phyloP scores from a whole-genome alignment of 2,113 vertebrate species.

The Lethenteron camtschaticum region DNA sequence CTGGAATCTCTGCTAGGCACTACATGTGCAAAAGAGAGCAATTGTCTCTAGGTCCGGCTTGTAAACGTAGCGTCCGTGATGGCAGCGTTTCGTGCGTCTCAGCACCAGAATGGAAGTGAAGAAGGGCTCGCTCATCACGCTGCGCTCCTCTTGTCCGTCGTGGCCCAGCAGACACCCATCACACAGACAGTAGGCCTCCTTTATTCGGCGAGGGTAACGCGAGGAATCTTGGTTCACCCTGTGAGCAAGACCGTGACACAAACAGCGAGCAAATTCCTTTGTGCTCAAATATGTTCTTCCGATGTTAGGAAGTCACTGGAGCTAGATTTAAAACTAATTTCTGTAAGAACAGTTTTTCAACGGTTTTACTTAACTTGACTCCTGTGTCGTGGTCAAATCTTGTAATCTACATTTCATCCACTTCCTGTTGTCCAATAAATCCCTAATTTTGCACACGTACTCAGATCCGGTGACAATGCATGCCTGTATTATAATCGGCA shows the following conservation, averaged over 20 bases:
- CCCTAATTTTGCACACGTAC: too few relatives aligned
- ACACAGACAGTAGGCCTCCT: slow-evolving; percentile 10
- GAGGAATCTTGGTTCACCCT: slow-evolving; percentile 6
- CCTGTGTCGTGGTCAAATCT: too few relatives aligned
- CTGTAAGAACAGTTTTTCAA: too few relatives aligned
- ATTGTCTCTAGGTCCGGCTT: slow-evolving; percentile 8
- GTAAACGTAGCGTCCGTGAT: slow-evolving; percentile 9
- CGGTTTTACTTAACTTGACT: too few relatives aligned
- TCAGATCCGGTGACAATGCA: too few relatives aligned
- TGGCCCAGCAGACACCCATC: slow-evolving; percentile 9
- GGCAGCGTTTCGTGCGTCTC: slow-evolving; percentile 8
- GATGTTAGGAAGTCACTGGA: too few relatives aligned
- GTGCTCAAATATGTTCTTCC: too few relatives aligned
- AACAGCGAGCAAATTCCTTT: too few relatives aligned
- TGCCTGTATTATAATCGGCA: too few relatives aligned
- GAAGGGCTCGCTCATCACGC: slow-evolving; percentile 9
- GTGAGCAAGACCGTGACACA: neutral
- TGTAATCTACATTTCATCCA: too few relatives aligned
- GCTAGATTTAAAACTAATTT: too few relatives aligned
- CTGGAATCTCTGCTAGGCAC: neutral
- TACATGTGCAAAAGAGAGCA: slow-evolving; percentile 11
- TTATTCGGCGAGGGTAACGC: slow-evolving; percentile 9
- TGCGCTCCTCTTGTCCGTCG: neutral
- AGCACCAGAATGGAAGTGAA: slow-evolving; percentile 8
- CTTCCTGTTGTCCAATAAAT: too few relatives aligned